A percentile compares a stretch with the other conserved stretches of the same genome.
phyloP scores from a whole-genome alignment of 2,888 invertebrate species.

The Cataglyphis albicans region DNA sequence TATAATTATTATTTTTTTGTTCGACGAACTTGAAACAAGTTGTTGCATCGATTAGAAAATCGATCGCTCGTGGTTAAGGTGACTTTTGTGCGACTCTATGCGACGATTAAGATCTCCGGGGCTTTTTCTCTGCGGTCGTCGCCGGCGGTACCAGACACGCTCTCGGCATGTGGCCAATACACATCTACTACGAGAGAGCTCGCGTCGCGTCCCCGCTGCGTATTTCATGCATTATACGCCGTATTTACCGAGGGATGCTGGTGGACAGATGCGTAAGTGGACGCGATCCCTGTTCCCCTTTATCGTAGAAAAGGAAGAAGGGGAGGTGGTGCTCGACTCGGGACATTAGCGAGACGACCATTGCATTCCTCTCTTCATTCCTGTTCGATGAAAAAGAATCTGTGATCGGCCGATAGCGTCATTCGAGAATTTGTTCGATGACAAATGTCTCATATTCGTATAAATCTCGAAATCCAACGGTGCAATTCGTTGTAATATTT shows the following conservation, averaged over 20 bases:
- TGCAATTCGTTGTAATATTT: neutral
- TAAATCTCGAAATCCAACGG: neutral
- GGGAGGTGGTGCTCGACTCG: neutral
- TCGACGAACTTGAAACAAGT: neutral
- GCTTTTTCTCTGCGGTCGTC: slow-evolving; percentile 45
- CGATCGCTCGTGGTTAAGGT: slow-evolving; percentile 30
- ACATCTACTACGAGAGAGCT: slow-evolving; percentile 33
- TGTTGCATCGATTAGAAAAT: slow-evolving; percentile 17
- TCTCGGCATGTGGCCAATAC: slow-evolving; percentile 73
- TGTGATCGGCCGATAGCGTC: slow-evolving; percentile 27
- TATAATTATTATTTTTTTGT: slow-evolving; percentile 29
- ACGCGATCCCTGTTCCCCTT: slow-evolving; percentile 70
- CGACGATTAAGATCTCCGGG: slow-evolving; percentile 69
- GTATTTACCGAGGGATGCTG: slow-evolving; percentile 82
- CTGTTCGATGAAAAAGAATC: slow-evolving; percentile 31
- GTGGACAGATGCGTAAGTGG: slow-evolving; percentile 85
- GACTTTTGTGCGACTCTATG: slow-evolving; percentile 42
- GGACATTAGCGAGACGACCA: slow-evolving; percentile 57
- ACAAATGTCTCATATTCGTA: slow-evolving; percentile 7
- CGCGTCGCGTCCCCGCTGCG: slow-evolving; percentile 65
- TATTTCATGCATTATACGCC: slow-evolving; percentile 66
- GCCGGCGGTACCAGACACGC: slow-evolving; percentile 57
- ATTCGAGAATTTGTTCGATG: neutral
- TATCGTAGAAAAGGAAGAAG: neutral
- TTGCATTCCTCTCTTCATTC: slow-evolving; percentile 55